These are phyloP conservation scores for Baccha elongata DNA, from an alignment of 2,888 invertebrate species.

Conservation along the genomic window DNA sequence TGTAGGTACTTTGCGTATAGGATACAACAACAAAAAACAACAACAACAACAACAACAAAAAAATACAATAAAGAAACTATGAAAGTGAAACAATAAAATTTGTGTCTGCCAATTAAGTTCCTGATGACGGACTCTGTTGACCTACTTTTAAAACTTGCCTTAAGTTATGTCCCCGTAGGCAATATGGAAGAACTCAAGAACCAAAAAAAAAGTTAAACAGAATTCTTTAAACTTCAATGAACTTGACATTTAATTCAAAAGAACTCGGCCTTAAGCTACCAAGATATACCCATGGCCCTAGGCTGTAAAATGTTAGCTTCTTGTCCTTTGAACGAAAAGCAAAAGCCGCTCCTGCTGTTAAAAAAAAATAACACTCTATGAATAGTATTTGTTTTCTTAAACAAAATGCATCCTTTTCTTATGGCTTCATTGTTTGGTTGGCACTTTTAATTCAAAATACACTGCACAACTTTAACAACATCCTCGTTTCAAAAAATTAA, in stretches of 20 bases:
- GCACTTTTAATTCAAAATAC: background rate
- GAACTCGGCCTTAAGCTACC: background rate
- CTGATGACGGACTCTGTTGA: conserved; percentile 54
- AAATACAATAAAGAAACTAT: conserved; percentile 25
- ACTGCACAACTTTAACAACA: background rate
- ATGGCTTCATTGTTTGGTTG: background rate
- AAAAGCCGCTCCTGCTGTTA: background rate
- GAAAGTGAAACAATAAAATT: conserved; percentile 61
- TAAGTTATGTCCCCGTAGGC: conserved; percentile 12
- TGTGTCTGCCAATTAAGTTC: conserved; percentile 64
- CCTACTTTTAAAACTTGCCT: conserved; percentile 46
- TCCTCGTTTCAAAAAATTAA: conserved; percentile 9
- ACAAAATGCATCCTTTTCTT: conserved; percentile 8
- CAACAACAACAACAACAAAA: conserved; percentile 6
- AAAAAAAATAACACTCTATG: conserved; percentile 4
- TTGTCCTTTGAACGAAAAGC: background rate
- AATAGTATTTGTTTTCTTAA: background rate
- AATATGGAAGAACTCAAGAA: background rate
- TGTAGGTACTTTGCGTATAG: conserved; percentile 33
- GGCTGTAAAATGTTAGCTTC: background rate
- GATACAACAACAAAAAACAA: conserved; percentile 3
- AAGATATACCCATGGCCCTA: background rate
- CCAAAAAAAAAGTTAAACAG: background rate
- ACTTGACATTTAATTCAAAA: conserved; percentile 59
- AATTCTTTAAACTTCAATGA: conserved; percentile 48